Evolutionary conservation across 2,888 invertebrate species (phyloP).

Genomic region (Trichopria drosophilae): DNA sequence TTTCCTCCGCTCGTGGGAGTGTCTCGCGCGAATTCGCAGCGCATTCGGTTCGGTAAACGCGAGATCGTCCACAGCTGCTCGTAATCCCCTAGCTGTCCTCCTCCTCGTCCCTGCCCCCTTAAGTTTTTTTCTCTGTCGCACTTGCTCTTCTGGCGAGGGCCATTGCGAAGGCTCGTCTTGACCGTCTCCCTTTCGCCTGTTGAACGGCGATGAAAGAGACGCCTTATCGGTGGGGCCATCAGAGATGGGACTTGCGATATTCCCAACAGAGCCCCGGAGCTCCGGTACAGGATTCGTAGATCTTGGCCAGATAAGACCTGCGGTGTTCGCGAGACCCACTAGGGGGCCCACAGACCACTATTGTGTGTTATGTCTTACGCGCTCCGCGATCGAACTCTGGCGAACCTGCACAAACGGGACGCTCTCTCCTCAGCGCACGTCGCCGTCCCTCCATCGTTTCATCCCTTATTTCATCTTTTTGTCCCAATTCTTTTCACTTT

Average conservation of each 20-base stretch:
- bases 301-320: slow-evolving; percentile 51
- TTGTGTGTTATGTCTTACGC: slow-evolving; percentile 39
- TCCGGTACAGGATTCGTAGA: slow-evolving; percentile 49
- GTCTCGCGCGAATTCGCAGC: slow-evolving; percentile 47
- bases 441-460: background rate
- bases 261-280: slow-evolving; percentile 53
- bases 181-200: slow-evolving; percentile 27
- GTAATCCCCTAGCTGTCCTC: slow-evolving; percentile 47
- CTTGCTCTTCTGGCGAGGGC: background rate
- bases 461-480: slow-evolving; percentile 16
- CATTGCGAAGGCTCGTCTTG: slow-evolving; percentile 10
- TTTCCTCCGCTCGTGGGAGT: slow-evolving; percentile 35
- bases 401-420: slow-evolving; percentile 1
- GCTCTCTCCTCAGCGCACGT: background rate
- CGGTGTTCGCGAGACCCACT: slow-evolving; percentile 55
- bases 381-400: slow-evolving; percentile 21
- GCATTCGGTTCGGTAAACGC: slow-evolving; percentile 44
- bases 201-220: slow-evolving; percentile 42
- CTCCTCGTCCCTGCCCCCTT: slow-evolving; percentile 18
- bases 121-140: slow-evolving; percentile 3
- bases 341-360: slow-evolving; percentile 48
- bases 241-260: slow-evolving; percentile 53
- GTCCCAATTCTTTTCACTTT: slow-evolving; percentile 10
- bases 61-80: slow-evolving; percentile 52
- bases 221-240: slow-evolving; percentile 52